Base-by-base conservation (phyloP, 2,113 vertebrate genomes). In the Tautogolabrus adspersus region DNA sequence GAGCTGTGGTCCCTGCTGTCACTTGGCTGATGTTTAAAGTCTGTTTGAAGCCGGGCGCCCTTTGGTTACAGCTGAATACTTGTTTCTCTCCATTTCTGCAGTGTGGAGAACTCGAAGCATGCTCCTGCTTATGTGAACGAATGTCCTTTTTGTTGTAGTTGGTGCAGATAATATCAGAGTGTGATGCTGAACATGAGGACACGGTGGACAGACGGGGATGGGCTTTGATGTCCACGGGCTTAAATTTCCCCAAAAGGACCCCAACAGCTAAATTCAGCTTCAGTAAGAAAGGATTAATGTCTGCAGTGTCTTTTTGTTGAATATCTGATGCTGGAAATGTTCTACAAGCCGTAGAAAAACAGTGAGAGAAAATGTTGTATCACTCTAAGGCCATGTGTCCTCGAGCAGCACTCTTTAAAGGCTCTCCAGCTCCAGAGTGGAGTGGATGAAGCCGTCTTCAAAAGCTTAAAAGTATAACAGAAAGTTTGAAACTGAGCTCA, bases 1-100 rank as follows among this genome's bases (percentile, higher is more conserved):
- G 56, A 63, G 76, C 62, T 18, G 69, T 23, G 69, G 83, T 83
- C 72, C 79, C 79, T 79, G 78, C 84, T 88, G 87, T 84, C 79
- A 69, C 72, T 79, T 30, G 47, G 77, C 79, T 87, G 63, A 62
- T 72, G 68, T 47, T 74, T 70, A 79, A 85, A 72, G 67, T 84
- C 71, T 69, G 62, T 86, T 88, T 81, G 70, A 87, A 86, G 83
- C 71, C 78, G 58, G 49, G 22, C 34, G 5, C 56, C 70, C 65
- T 81, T 84, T 81, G 68, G 79, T 79, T 85, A 34, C 75, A 60
- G 66, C 38, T 79, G 64, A 59, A 77, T 66, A 46, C 83, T 87
- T 54, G 74, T 38, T 73, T 77, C 56, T 80, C 70, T 65, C 54
- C 44, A 42, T 58, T 72, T 84, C 34, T 75, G 77, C 76, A 52